Evolutionary conservation across 2,888 invertebrate species (phyloP).

Genomic region (Eristalinus aeneus): DNA sequence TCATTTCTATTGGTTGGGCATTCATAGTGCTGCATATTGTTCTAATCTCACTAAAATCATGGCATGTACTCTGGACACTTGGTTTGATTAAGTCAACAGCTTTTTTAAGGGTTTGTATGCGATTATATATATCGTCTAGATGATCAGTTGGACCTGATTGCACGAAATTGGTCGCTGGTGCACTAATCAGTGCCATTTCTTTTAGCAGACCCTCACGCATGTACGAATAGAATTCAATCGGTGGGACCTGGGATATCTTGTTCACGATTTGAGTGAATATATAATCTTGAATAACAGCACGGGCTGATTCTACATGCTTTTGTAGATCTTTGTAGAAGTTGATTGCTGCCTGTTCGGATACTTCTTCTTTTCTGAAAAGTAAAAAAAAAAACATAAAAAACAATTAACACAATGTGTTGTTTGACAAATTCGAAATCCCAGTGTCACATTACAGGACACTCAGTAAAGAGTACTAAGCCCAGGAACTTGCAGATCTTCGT

Average conservation of each 20-base stretch:
- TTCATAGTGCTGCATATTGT: slow-evolving; percentile 69
- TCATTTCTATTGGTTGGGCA: slow-evolving; percentile 54
- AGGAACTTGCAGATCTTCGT: not conserved
- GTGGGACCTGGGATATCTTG: slow-evolving; percentile 75
- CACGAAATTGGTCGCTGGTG: slow-evolving; percentile 62
- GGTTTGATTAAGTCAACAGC: slow-evolving; percentile 72
- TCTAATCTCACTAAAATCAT: slow-evolving; percentile 72
- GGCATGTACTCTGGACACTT: slow-evolving; percentile 72
- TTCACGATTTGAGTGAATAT: slow-evolving; percentile 76
- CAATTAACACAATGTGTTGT: too few relatives aligned
- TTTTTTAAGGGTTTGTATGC: slow-evolving; percentile 73
- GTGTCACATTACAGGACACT: too few relatives aligned
- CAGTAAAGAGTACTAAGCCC: not conserved
- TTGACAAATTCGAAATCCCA: too few relatives aligned
- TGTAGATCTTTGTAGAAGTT: slow-evolving; percentile 78
- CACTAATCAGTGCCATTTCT: slow-evolving; percentile 77
- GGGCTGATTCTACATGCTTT: slow-evolving; percentile 75
- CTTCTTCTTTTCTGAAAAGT: slow-evolving; percentile 74
- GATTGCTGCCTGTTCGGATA: slow-evolving; percentile 75
- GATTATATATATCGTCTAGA: slow-evolving; percentile 73
- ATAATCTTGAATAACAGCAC: slow-evolving; percentile 75
- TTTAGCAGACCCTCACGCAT: slow-evolving; percentile 77
- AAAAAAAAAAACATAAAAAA: not conserved
- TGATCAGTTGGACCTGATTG: slow-evolving; percentile 73
- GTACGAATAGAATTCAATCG: slow-evolving; percentile 77